Conservation (phyloP, 1,140 invertebrate species). For the Acyrthosiphon pisum region DNA sequence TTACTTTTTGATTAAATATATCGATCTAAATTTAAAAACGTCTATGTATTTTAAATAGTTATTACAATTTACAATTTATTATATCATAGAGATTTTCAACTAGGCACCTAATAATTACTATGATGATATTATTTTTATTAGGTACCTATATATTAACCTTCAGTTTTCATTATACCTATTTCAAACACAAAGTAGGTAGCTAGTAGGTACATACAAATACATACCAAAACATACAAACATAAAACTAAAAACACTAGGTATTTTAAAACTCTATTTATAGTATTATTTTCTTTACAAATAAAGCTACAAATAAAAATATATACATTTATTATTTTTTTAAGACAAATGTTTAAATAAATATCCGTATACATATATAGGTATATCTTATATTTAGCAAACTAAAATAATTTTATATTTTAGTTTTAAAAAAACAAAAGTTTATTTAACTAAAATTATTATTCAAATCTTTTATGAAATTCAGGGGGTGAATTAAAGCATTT, state of each 20-base stretch:
- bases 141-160: neutral
- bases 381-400: neutral
- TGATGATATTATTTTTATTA: neutral
- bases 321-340: neutral
- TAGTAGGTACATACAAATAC: neutral
- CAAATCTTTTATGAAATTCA: neutral
- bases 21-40: neutral
- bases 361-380: neutral
- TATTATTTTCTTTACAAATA: neutral
- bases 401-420: neutral
- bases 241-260: neutral
- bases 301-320: neutral
- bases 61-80: too few relatives aligned
- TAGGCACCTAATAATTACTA: neutral
- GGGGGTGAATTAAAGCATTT: neutral
- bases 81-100: too few relatives aligned
- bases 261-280: neutral
- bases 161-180: neutral
- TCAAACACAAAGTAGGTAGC: neutral
- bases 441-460: neutral
- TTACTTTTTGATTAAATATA: neutral
- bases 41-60: neutral
- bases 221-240: neutral
- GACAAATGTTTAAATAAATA: neutral
- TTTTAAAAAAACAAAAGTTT: neutral